Evolutionary conservation across 1,140 invertebrate genomes (phyloP).

Genomic region (Arion vulgaris): DNA sequence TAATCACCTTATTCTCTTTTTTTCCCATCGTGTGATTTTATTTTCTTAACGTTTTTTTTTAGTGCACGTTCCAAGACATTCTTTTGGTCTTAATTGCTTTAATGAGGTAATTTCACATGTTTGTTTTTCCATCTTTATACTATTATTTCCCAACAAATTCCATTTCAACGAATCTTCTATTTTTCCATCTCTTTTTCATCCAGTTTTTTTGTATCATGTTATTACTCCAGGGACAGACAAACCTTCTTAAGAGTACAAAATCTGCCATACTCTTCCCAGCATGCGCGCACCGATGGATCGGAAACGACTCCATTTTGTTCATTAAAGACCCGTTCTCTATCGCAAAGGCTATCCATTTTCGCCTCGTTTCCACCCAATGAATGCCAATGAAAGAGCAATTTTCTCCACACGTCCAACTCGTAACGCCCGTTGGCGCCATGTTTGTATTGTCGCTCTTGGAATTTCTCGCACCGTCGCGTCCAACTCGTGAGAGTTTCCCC

Average conservation of each 20-base stretch:
- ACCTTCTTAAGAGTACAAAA: conserved; percentile 24
- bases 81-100: too few species aligned
- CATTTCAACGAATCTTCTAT: not conserved
- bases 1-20: too few species aligned
- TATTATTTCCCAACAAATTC: not conserved
- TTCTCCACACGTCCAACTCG: conserved; percentile 25
- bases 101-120: not conserved
- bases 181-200: conserved; percentile 5
- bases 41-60: not conserved
- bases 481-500: conserved; percentile 19
- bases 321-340: conserved; percentile 31
- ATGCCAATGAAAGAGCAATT: conserved; percentile 13
- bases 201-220: conserved; percentile 1
- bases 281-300: conserved; percentile 1
- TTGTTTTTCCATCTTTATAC: not conserved
- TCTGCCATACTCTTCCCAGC: conserved; percentile 15
- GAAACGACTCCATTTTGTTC: conserved; percentile 35
- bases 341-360: conserved; percentile 26
- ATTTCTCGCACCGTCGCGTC: conserved; percentile 31
- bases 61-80: too few species aligned
- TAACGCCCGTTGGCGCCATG: conserved; percentile 27
- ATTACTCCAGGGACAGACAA: conserved; percentile 15
- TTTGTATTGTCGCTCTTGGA: conserved; percentile 33
- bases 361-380: conserved; percentile 33
- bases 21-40: too few species aligned